Conservation (phyloP, 2,888 invertebrate species). For the Caenorhabditis wallacei region DNA sequence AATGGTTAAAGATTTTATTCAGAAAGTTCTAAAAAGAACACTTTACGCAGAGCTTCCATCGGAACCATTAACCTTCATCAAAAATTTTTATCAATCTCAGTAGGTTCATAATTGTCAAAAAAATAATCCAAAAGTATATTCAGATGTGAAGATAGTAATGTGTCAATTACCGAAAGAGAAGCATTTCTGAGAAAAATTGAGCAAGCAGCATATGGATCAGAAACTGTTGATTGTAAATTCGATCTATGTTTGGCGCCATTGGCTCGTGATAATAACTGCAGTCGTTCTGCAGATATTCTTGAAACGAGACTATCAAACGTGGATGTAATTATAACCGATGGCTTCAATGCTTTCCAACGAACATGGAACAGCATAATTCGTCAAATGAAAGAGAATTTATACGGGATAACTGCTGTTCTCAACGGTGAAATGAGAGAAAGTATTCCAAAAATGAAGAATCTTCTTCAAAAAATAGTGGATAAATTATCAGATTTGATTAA, state of each 20-base stretch:
- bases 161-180: background rate
- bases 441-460: background rate
- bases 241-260: background rate
- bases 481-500: background rate
- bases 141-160: slow-evolving; percentile 1
- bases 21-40: slow-evolving; percentile 1
- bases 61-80: background rate
- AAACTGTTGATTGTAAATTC: background rate
- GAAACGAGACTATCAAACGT: background rate
- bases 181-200: background rate
- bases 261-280: background rate
- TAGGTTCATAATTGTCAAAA: background rate
- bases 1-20: background rate
- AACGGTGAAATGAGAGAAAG: background rate
- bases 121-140: background rate
- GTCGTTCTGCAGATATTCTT: background rate
- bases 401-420: background rate
- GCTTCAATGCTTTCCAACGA: background rate
- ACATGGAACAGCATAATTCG: background rate
- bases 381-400: background rate
- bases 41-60: background rate
- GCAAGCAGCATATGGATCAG: background rate
- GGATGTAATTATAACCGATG: background rate
- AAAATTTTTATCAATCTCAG: background rate
- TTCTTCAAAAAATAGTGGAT: background rate